Evolutionary conservation across 2,113 vertebrate species (phyloP).

Genomic region (Aramus guarauna): DNA sequence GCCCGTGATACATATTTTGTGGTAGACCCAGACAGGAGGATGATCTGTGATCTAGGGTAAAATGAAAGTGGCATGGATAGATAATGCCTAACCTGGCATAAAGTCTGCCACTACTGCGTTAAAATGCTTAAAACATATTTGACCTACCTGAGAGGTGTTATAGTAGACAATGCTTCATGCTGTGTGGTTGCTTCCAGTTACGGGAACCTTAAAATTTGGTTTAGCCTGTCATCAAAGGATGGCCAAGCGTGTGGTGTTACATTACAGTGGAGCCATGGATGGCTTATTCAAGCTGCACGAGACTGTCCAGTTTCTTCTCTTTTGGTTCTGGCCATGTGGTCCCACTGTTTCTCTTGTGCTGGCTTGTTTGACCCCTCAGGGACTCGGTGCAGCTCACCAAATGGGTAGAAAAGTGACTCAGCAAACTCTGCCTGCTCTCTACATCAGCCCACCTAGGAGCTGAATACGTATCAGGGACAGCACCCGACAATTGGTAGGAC

Average conservation of each 20-base stretch:
- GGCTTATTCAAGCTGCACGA: background rate
- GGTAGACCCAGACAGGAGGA: background rate
- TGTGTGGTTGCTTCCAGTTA: background rate
- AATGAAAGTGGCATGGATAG: background rate
- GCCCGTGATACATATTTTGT: background rate
- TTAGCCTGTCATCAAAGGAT: background rate
- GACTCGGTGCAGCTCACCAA: background rate
- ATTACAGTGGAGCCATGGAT: background rate
- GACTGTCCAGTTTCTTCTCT: background rate
- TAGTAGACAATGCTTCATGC: background rate
- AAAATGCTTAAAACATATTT: background rate
- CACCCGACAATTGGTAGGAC: fast-evolving
- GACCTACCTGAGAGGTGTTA: background rate
- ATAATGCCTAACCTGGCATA: background rate
- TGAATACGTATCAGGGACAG: background rate
- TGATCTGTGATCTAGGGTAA: background rate
- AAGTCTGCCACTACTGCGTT: background rate
- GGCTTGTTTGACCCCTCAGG: background rate
- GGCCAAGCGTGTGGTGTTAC: background rate
- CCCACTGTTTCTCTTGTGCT: background rate
- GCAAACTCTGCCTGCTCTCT: background rate
- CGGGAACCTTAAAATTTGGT: background rate
- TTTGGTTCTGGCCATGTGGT: background rate
- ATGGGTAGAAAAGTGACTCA: background rate
- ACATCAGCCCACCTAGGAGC: background rate